Evolutionary conservation across 2,797 vertebrate genomes (phyloP), one percentile per base, ranked within the genome.

Genomic region (Falco columbarius): DNA sequence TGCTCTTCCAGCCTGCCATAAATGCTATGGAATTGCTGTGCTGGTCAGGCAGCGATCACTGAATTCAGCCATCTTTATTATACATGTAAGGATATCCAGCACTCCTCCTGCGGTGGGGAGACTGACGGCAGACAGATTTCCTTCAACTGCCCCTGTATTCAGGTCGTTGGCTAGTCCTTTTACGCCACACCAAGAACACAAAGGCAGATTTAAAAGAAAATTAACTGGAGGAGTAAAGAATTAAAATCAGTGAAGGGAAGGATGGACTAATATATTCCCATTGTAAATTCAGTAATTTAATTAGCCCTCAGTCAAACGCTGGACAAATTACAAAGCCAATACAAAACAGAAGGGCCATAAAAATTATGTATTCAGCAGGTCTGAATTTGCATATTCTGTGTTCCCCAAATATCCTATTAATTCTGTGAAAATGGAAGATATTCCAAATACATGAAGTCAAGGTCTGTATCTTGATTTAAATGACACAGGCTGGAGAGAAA

Each of bases 281-380:
- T 62, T 89, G 59, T 92, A 91, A 85, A 93, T 89, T 91, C 81
- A 70, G 73, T 86, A 93, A 90, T 93, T 95, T 90, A 94, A 95
- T 89, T 94, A 93, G 54, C 30, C 29, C 20, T 68, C 79, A 70
- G 82, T 86, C 90, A 95, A 93, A 94, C 44, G 63, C 29, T 52
- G 71, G 86, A 87, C 71, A 90, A 76, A 87, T 95, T 65, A 87
- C 56, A 81, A 87, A 89, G 71, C 67, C 74, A 90, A 74, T 71
- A 63, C 49, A 91, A 95, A 92, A 86, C 81, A 86, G 83, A 90
- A 95, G 61, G 34, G 38, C 54, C 58, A 85, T 82, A 74, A 95
- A 92, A 94, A 74, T 49, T 44, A 67, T 29, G 51, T 38, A 94
- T 89, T 92, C 56, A 68, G 77, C 54, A 86, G 34, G 46, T 86